phyloP scores from a whole-genome alignment of 1,140 invertebrate species.

The Glomeris maerens region DNA sequence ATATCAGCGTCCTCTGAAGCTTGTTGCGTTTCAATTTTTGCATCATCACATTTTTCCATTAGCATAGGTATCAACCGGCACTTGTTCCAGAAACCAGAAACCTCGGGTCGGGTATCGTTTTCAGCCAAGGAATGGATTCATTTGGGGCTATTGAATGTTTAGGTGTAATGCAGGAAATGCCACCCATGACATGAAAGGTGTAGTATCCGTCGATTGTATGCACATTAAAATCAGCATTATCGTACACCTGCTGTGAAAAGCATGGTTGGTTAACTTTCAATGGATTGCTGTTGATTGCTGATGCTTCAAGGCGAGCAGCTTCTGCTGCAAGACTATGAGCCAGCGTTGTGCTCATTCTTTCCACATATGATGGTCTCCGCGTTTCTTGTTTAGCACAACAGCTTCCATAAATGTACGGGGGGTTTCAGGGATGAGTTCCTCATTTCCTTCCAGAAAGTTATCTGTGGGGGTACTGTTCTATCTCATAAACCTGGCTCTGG shows the following conservation, averaged over 20 bases:
- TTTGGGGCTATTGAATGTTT: background rate
- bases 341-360: slow-evolving; percentile 13
- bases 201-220: slow-evolving; percentile 19
- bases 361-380: slow-evolving; percentile 7
- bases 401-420: slow-evolving; percentile 13
- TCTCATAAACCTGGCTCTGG: slow-evolving; percentile 20
- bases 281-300: background rate
- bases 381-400: slow-evolving; percentile 13
- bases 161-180: slow-evolving; percentile 16
- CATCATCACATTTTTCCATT: too few relatives aligned
- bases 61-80: too few relatives aligned
- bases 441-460: slow-evolving; percentile 11
- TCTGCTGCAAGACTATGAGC: slow-evolving; percentile 14
- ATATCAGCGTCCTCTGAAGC: too few relatives aligned
- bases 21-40: too few relatives aligned
- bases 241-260: slow-evolving; percentile 16
- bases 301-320: slow-evolving; percentile 3
- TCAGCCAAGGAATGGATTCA: too few relatives aligned
- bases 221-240: slow-evolving; percentile 24
- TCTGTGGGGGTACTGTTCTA: slow-evolving; percentile 24
- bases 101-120: too few relatives aligned
- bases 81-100: too few relatives aligned
- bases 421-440: slow-evolving; percentile 13
- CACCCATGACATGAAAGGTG: slow-evolving; percentile 23
- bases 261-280: background rate